These are phyloP conservation scores for Monopis laevigella DNA, from an alignment of 2,888 invertebrate genomes.

Conservation along the genomic window DNA sequence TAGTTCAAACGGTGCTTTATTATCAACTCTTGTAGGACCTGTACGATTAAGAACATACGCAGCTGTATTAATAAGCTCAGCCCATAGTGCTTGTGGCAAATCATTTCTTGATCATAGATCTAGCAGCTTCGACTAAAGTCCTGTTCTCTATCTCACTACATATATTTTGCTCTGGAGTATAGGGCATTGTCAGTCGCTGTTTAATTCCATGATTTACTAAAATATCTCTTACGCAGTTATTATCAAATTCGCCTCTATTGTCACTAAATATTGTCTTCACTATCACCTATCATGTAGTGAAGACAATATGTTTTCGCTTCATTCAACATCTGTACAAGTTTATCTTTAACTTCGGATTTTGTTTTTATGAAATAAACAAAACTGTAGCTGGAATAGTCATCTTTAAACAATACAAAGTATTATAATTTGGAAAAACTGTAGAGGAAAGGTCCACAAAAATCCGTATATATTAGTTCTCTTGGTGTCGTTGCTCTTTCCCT, in stretches of 20 bases:
- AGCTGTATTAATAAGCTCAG: too few relatives aligned
- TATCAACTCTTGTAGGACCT: not conserved
- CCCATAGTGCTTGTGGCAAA: too few relatives aligned
- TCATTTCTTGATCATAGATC: conserved; percentile 8
- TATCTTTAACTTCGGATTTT: not conserved
- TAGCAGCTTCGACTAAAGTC: conserved; percentile 1
- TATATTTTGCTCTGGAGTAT: conserved; percentile 10
- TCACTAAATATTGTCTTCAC: conserved; percentile 3
- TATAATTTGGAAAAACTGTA: conserved; percentile 4
- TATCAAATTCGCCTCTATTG: conserved; percentile 11
- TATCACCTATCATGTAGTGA: not conserved
- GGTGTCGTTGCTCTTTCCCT: conserved; percentile 15
- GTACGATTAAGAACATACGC: conserved; percentile 6
- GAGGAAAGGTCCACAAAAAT: conserved; percentile 16
- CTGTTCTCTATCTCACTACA: conserved; percentile 1
- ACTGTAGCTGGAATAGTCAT: not conserved
- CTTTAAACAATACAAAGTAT: conserved; percentile 13
- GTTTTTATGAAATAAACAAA: not conserved
- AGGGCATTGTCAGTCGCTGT: conserved; percentile 5
- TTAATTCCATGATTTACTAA: not conserved
- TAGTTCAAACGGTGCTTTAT: too few relatives aligned
- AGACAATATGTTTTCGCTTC: not conserved
- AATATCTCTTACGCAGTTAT: not conserved
- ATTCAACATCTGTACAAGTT: not conserved
- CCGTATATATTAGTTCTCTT: conserved; percentile 13